These are phyloP conservation scores for Eupeodes corollae DNA, from an alignment of 1,140 invertebrate species.

Conservation along the genomic window DNA sequence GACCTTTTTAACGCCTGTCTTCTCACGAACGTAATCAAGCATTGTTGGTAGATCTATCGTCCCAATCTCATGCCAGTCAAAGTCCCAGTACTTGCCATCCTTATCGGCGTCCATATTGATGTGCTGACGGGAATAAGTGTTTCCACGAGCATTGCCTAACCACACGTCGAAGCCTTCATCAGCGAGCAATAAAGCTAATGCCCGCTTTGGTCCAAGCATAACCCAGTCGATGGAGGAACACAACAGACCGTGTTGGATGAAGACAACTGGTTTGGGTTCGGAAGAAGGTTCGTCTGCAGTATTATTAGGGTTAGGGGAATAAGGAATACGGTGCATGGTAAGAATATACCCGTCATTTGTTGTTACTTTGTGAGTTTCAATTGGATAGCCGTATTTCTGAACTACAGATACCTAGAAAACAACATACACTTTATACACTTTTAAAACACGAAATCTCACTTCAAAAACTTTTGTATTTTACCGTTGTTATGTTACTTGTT, in stretches of 20 bases:
- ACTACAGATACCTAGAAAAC: too few relatives aligned
- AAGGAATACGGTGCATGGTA: constrained; percentile 41
- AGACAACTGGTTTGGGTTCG: constrained; percentile 39
- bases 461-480: too few relatives aligned
- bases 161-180: constrained; percentile 61
- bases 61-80: constrained; percentile 61
- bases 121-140: constrained; percentile 40
- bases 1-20: constrained; percentile 42
- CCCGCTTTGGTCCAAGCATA: constrained; percentile 48
- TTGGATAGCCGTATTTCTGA: constrained; percentile 41
- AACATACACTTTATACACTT: too few relatives aligned
- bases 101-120: constrained; percentile 38
- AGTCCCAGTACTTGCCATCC: constrained; percentile 38
- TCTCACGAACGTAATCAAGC: constrained; percentile 49
- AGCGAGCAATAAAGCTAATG: constrained; percentile 42
- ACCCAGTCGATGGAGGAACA: constrained; percentile 64
- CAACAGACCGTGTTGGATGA: constrained; percentile 61
- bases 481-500: too few relatives aligned
- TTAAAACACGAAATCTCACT: too few relatives aligned
- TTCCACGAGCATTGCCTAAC: constrained; percentile 42
- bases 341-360: constrained; percentile 47
- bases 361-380: constrained; percentile 41
- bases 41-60: constrained; percentile 54
- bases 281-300: too few relatives aligned
- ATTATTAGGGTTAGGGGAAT: constrained; percentile 2